A percentile compares a stretch with the other conserved stretches of the same genome.
These are phyloP conservation scores for Heliconius cydno DNA, from an alignment of 2,888 invertebrate species.

Conservation along the genomic window DNA sequence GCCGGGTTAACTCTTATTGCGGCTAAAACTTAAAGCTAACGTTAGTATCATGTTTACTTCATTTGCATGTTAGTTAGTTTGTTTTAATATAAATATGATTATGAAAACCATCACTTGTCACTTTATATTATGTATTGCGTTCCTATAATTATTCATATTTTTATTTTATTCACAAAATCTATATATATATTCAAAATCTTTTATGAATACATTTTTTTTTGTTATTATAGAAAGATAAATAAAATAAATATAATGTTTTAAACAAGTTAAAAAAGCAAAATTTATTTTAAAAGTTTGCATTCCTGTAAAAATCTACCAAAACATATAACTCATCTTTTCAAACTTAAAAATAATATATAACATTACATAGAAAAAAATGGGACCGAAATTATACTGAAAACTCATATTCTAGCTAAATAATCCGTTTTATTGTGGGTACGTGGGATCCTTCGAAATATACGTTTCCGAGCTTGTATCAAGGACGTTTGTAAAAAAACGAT, in stretches of 20 bases:
- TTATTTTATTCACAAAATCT: background rate
- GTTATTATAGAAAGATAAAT: too few relatives aligned
- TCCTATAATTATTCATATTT: background rate
- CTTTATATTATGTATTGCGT: background rate
- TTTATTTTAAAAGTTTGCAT: background rate
- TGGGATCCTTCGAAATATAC: constrained; percentile 40
- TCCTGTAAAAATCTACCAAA: too few relatives aligned
- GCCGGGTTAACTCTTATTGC: constrained; percentile 32
- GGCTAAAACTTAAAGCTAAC: background rate
- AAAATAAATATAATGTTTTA: too few relatives aligned
- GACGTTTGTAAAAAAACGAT: constrained; percentile 44
- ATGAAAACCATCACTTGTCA: background rate
- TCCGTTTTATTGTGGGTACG: constrained; percentile 41
- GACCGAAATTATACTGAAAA: constrained; percentile 32
- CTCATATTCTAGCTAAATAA: constrained; percentile 33
- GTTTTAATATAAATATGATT: background rate
- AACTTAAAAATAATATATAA: background rate
- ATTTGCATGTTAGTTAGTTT: background rate
- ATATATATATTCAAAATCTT: too few relatives aligned
- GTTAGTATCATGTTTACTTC: background rate
- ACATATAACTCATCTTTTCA: too few relatives aligned
- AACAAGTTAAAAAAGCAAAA: background rate
- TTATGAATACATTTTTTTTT: too few relatives aligned
- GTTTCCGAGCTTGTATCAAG: constrained; percentile 35
- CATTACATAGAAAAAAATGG: background rate